Base-by-base conservation (phyloP, 2,888 invertebrate genomes). In the Helicoverpa assulta region DNA sequence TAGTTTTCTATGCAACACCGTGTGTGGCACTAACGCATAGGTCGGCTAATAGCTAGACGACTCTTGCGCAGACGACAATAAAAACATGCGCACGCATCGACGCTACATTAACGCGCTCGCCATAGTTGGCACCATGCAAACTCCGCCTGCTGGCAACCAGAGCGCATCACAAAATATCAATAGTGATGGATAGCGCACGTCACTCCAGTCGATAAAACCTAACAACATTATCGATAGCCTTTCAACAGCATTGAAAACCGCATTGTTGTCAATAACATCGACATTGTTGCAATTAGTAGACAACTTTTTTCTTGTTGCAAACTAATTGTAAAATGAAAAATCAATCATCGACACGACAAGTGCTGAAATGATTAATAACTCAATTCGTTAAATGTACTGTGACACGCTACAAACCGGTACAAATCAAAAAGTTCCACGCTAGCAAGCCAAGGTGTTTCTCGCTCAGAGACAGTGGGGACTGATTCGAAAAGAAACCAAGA, bases 91-190 rank as follows among this genome's bases (percentile, higher is more conserved):
- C 85, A 84, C 88, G 89, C 89, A 91, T 85, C 83, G 90, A 86
- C 88, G 93, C 85, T 93, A 94, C 93, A 95, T 95, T 95, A 95
- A 90, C 95, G 95, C 92, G 94, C 94, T 90, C 93, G 92, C 93
- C 95, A 95, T 95, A 94, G 90, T 95, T 95, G 95, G 95, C 95
- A 95, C 91, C 90, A 84, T 86, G 82, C 86, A 87, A 86, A 87
- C 94, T 87, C 92, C 94, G 91, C 94, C 94, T 85, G 89, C 90
- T 93, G 93, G 92, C 93, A 93, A 85, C 84, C 76, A 80, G 81
- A 81, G 77, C 85, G 85, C 86, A 87, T 85, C 89, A 87, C 87
- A 81, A 87, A 89, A 87, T 87, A 90, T 89, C 89, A 86, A 87
- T 91, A 92, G 92, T 90, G 92, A 90, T 89, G 91, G 86, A 90